Base-by-base conservation (phyloP, 2,797 vertebrate species). In the Naso thynnoides region DNA sequence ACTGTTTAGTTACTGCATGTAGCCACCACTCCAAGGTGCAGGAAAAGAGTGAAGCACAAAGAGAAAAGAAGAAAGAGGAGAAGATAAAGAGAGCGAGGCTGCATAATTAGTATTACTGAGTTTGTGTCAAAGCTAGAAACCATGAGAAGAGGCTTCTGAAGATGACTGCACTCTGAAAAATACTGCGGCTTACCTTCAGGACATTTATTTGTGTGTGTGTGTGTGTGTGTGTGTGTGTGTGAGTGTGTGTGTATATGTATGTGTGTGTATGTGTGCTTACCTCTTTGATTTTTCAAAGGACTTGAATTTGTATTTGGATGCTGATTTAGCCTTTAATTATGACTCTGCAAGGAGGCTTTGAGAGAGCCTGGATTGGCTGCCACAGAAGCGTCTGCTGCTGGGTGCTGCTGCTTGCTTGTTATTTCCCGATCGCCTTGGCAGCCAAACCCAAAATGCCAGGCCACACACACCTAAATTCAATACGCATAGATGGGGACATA, bases 401-500 rank as follows among this genome's bases (percentile, higher is more conserved):
- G 82, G 44, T 82, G 70, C 58, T 90, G 45, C 72, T 91, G 56
- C 79, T 93, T 75, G 73, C 82, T 70, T 89, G 81, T 83, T 84
- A 62, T 70, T 79, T 70, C 63, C 76, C 52, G 33, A 78, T 93
- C 5, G 85, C 86, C 33, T 91, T 83, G 54, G 92, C 95, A 45
- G 96, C 95, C 79, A 98, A 97, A 77, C 96, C 96, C 67, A 97
- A 96, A 86, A 94, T 93, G 80, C 96, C 95, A 7, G 95, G 95
- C 77, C 96, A 97, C 88, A 96, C 96, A 0, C 96, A 98, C 93
- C 96, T 97, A 93, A 98, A 98, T 87, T 98, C 97, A 75, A 97
- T 99, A 90, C 96, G 97, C 75, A 96, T 98, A 0, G 97, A 99
- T 39, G 97, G 97, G 33, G 97, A 99, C 89, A 96, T 99, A 89